Evolutionary conservation across 2,888 invertebrate species (phyloP).

Genomic region (Erynnis tages): DNA sequence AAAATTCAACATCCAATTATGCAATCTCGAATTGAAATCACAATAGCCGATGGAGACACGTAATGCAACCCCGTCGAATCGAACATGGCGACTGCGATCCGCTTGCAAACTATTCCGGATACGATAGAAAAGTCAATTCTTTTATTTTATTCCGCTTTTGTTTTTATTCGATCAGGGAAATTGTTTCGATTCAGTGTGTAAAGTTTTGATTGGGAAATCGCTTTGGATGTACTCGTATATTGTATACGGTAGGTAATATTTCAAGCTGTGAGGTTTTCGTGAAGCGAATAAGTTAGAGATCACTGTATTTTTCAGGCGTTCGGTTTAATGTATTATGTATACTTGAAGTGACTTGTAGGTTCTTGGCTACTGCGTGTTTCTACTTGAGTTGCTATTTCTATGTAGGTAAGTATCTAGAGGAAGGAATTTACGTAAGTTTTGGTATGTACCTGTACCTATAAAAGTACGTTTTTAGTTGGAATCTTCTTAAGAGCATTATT

Average conservation of each 20-base stretch:
- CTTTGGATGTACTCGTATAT: too few relatives aligned
- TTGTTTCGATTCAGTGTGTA: constrained; percentile 57
- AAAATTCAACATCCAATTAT: too few relatives aligned
- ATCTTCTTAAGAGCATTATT: too few relatives aligned
- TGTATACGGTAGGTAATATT: constrained; percentile 21
- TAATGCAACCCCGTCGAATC: constrained; percentile 54
- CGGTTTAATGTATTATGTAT: not conserved
- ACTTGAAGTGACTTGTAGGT: not conserved
- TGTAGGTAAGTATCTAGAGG: too few relatives aligned
- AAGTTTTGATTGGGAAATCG: constrained; percentile 45
- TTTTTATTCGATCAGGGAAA: constrained; percentile 66
- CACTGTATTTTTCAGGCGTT: constrained; percentile 6
- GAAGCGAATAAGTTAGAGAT: not conserved
- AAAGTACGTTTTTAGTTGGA: too few relatives aligned
- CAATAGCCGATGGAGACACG: too few relatives aligned
- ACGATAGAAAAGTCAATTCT: constrained; percentile 71
- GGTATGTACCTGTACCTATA: too few relatives aligned
- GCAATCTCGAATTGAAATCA: too few relatives aligned
- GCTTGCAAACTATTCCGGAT: constrained; percentile 73
- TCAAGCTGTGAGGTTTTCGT: constrained; percentile 10
- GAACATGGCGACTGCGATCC: constrained; percentile 72
- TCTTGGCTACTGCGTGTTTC: not conserved
- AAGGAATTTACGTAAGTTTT: too few relatives aligned
- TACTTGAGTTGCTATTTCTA: too few relatives aligned
- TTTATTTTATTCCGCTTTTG: constrained; percentile 72